Evolutionary conservation across 2,113 vertebrate species (phyloP).

Genomic region (Pygoscelis antarcticus): DNA sequence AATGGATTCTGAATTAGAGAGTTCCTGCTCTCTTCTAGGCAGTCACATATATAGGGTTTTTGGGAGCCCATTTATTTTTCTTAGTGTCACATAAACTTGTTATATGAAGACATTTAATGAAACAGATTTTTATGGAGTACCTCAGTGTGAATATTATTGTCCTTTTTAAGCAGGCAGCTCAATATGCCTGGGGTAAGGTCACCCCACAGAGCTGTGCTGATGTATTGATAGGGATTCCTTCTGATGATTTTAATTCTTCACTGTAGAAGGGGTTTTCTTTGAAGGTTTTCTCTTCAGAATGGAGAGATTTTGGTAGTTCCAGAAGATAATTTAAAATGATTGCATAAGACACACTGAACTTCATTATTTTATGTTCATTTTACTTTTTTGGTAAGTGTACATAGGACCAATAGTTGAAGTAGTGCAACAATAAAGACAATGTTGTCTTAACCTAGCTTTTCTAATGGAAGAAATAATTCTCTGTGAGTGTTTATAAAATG

Average conservation of each 20-base stretch:
- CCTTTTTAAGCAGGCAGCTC: background rate
- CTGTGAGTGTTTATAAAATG: background rate
- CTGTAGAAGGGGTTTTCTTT: background rate
- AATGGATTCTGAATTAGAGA: background rate
- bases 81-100: background rate
- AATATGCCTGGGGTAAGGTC: background rate
- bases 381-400: background rate
- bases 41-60: background rate
- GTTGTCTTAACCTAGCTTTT: background rate
- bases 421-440: background rate
- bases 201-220: background rate
- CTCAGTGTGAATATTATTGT: background rate
- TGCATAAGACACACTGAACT: background rate
- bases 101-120: background rate
- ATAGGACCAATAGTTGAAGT: background rate
- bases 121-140: background rate
- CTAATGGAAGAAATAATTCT: background rate
- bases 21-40: background rate
- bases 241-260: background rate
- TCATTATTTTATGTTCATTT: background rate
- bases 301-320: background rate
- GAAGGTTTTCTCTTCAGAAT: background rate
- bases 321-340: background rate
- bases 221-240: background rate
- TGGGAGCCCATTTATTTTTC: background rate